phyloP scores from a whole-genome alignment of 2,888 invertebrate genomes.

The Chaitophorus viminalis region DNA sequence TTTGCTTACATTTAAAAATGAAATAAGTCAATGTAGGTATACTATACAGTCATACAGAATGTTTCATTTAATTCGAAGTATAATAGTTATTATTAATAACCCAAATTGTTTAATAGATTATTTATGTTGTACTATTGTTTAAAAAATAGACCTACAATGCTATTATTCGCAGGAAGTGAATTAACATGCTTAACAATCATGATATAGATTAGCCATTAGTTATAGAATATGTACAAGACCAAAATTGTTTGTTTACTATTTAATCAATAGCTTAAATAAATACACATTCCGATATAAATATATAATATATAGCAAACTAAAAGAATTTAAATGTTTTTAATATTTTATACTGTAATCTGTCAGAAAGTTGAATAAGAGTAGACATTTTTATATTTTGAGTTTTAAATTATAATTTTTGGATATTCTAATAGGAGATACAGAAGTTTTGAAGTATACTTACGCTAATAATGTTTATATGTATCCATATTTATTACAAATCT shows the following conservation, averaged over 20 bases:
- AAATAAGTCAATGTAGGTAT: not conserved
- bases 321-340: too few relatives aligned
- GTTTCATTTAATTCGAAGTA: not conserved
- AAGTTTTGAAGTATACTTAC: too few relatives aligned
- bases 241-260: not conserved
- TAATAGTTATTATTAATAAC: slow-evolving; percentile 26
- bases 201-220: too few relatives aligned
- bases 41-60: not conserved
- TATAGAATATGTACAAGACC: slow-evolving; percentile 3
- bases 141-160: slow-evolving; percentile 17
- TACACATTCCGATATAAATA: not conserved
- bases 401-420: too few relatives aligned
- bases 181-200: slow-evolving; percentile 36
- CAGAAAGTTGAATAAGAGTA: too few relatives aligned
- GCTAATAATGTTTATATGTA: too few relatives aligned
- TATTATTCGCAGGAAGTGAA: slow-evolving; percentile 42
- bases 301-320: too few relatives aligned
- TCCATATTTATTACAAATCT: too few relatives aligned
- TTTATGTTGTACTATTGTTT: slow-evolving; percentile 19
- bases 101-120: slow-evolving; percentile 7
- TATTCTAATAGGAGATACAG: too few relatives aligned
- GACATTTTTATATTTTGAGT: too few relatives aligned
- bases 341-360: too few relatives aligned
- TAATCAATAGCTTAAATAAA: not conserved
- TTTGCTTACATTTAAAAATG: not conserved